Evolutionary conservation across 2,797 vertebrate genomes (phyloP).

Genomic region (Takifugu ocellatus): DNA sequence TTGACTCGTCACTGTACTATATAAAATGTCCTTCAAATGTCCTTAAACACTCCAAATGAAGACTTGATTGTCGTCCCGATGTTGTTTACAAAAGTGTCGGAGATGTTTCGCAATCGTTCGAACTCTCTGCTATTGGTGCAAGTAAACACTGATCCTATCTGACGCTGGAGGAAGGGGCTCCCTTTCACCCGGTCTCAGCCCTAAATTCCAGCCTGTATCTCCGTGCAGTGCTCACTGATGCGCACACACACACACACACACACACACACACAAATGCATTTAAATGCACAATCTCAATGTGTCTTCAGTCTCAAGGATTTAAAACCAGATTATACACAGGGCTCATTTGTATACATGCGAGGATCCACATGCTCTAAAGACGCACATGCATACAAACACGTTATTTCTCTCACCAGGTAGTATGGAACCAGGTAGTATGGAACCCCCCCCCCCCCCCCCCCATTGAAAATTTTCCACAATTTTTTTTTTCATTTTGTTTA

Average conservation of each 20-base stretch:
- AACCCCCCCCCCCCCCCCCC: no score
- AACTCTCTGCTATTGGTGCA: slow-evolving; percentile 51
- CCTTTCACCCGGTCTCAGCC: slow-evolving; percentile 49
- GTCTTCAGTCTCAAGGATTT: slow-evolving; percentile 7
- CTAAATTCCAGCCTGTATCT: slow-evolving; percentile 59
- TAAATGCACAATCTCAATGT: slow-evolving; percentile 2
- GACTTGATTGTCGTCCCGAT: slow-evolving; percentile 3
- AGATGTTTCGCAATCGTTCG: slow-evolving; percentile 35
- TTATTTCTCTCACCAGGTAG: no score
- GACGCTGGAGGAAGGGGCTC: slow-evolving; percentile 55
- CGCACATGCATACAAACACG: background rate
- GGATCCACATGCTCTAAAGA: background rate
- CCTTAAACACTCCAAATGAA: background rate
- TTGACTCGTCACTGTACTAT: background rate
- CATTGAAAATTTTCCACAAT: no score
- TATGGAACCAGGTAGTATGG: no score
- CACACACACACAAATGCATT: slow-evolving; percentile 1
- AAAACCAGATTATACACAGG: slow-evolving; percentile 11
- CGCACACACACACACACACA: slow-evolving; percentile 11
- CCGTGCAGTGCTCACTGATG: slow-evolving; percentile 50
- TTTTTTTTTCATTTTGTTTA: no score
- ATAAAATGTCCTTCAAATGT: background rate
- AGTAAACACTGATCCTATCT: slow-evolving; percentile 70
- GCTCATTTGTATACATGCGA: slow-evolving; percentile 17
- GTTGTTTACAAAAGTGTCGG: slow-evolving; percentile 16